Evolutionary conservation across 2,113 vertebrate genomes (phyloP).

Genomic region (Sciurus niger): DNA sequence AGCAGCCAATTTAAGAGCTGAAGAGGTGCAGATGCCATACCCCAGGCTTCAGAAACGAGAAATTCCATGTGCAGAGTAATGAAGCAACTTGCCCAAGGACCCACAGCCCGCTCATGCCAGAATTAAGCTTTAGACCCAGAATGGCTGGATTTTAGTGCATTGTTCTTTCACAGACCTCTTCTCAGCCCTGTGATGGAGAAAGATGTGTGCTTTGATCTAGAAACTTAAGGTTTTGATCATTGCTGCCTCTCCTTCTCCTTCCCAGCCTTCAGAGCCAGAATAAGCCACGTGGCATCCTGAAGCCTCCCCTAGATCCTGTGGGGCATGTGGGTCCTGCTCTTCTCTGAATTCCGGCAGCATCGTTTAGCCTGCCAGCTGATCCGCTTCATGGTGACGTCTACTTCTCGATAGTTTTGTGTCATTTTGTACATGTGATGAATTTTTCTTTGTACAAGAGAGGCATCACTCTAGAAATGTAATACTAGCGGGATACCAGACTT

Average conservation of each 20-base stretch:
- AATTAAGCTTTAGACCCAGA: background rate
- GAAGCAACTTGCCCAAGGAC: background rate
- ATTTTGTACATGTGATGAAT: background rate
- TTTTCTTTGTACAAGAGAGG: background rate
- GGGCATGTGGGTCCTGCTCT: accelerated
- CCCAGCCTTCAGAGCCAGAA: accelerated
- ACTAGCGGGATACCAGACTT: background rate
- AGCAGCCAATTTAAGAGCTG: background rate
- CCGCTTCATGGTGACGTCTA: background rate
- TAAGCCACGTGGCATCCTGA: accelerated
- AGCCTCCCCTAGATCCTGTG: background rate
- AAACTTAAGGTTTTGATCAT: background rate
- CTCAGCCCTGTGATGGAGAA: too few relatives aligned
- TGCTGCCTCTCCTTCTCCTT: accelerated
- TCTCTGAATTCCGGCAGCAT: background rate
- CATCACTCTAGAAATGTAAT: background rate
- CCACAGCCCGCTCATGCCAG: accelerated
- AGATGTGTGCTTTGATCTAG: background rate
- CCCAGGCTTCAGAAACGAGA: background rate
- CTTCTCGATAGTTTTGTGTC: background rate
- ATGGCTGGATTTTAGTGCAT: accelerated
- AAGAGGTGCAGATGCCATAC: too few relatives aligned
- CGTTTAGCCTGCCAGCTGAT: background rate
- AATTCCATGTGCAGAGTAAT: background rate
- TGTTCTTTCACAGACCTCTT: background rate